Conservation (phyloP, 2,113 vertebrate species). For the Phainopepla nitens region DNA sequence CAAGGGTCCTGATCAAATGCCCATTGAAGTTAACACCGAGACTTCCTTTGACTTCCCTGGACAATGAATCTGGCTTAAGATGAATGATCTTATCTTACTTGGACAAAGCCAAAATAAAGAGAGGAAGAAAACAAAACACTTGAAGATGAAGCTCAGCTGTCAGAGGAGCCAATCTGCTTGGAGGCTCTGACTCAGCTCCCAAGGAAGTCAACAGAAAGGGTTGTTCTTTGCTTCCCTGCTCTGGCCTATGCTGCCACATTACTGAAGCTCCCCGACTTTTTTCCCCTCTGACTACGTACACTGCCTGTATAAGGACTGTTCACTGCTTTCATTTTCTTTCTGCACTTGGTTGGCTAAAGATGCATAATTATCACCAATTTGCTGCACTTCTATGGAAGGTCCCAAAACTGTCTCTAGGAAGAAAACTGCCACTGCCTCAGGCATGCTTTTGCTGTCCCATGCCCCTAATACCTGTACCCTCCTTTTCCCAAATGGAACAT, state of each 20-base stretch:
- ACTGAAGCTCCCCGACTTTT: background rate
- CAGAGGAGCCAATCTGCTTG: background rate
- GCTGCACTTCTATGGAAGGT: background rate
- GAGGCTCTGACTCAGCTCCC: background rate
- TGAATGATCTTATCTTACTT: background rate
- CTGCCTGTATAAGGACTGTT: background rate
- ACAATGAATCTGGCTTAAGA: background rate
- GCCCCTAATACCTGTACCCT: slow-evolving; percentile 6
- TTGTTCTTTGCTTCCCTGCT: background rate
- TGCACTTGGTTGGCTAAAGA: slow-evolving; percentile 32
- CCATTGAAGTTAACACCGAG: background rate
- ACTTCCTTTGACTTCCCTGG: slow-evolving; percentile 2
- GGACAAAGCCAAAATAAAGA: background rate
- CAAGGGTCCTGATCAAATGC: background rate
- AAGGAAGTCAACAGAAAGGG: background rate
- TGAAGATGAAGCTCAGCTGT: background rate
- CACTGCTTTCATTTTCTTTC: slow-evolving; percentile 52
- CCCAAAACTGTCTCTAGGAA: slow-evolving; percentile 14
- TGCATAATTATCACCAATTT: slow-evolving; percentile 17
- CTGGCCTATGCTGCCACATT: background rate
- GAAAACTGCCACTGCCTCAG: slow-evolving; percentile 34
- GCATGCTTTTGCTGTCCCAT: slow-evolving; percentile 62
- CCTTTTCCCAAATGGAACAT: slow-evolving; percentile 40
- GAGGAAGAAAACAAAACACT: background rate
- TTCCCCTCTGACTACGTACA: background rate